Evolutionary conservation across 1,140 invertebrate species (phyloP).

Genomic region (Pogonomyrmex barbatus): DNA sequence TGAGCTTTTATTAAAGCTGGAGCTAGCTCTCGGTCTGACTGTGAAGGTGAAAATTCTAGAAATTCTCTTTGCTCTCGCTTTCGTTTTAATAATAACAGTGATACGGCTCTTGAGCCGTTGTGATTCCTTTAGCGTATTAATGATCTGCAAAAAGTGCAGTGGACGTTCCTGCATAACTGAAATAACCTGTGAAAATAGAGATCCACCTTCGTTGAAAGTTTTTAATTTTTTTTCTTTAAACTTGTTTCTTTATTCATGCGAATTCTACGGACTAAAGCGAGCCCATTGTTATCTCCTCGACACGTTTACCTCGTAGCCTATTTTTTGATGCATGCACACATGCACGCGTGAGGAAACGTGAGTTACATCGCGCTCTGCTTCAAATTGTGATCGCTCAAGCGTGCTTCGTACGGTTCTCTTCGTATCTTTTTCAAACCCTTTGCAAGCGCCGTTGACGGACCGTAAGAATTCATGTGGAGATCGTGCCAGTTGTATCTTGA

Average conservation of each 20-base stretch:
- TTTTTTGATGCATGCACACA: constrained; percentile 2
- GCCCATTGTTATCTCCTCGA: constrained; percentile 16
- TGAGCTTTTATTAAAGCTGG: constrained; percentile 68
- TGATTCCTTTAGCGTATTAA: background rate
- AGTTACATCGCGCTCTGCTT: constrained; percentile 1
- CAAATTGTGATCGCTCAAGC: constrained; percentile 32
- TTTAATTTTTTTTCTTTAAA: background rate
- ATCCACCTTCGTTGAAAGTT: background rate
- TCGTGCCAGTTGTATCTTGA: constrained; percentile 65
- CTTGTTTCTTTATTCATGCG: background rate
- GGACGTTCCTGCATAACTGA: background rate
- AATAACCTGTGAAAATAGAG: background rate
- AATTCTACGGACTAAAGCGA: background rate
- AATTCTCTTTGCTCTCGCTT: constrained; percentile 52
- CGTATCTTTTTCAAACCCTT: constrained; percentile 39
- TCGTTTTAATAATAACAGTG: constrained; percentile 10
- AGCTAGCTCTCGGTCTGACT: constrained; percentile 48
- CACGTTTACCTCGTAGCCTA: constrained; percentile 26
- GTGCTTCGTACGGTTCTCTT: constrained; percentile 18
- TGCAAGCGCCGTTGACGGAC: constrained; percentile 19
- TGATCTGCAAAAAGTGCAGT: background rate
- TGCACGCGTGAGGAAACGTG: background rate
- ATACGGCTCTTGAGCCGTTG: constrained; percentile 24
- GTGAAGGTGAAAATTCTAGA: constrained; percentile 61
- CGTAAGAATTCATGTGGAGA: constrained; percentile 59